Evolutionary conservation across 2,888 invertebrate genomes (phyloP).

Genomic region (Cataglyphis altisquamis): DNA sequence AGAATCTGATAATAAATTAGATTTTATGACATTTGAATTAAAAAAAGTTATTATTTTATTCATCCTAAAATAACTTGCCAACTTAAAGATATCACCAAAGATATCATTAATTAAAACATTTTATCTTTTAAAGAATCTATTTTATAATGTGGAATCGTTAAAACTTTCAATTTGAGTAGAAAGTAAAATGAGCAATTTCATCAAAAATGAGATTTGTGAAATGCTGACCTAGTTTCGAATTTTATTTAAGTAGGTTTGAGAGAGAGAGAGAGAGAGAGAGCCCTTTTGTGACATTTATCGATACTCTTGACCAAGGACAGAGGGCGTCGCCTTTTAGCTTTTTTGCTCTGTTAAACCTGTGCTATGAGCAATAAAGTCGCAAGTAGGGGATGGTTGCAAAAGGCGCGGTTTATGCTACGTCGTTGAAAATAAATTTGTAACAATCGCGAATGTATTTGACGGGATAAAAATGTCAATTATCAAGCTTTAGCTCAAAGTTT

Average conservation of each 20-base stretch:
- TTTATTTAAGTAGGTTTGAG: constrained; percentile 70
- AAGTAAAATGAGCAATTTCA: constrained; percentile 62
- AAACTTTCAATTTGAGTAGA: constrained; percentile 52
- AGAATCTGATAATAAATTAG: not conserved
- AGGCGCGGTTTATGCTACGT: constrained; percentile 52
- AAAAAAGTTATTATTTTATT: not conserved
- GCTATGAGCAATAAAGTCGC: constrained; percentile 59
- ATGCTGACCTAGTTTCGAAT: constrained; percentile 71
- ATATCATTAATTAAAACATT: not conserved
- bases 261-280: constrained; percentile 52
- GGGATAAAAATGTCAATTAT: not conserved
- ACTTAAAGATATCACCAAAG: not conserved
- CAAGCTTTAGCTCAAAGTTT: not conserved
- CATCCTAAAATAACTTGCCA: not conserved
- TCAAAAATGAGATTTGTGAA: constrained; percentile 49
- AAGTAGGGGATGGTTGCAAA: constrained; percentile 47
- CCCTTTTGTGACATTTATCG: constrained; percentile 69
- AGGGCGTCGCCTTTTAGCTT: constrained; percentile 70
- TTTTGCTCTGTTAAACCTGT: constrained; percentile 59
- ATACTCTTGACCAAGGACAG: constrained; percentile 65
- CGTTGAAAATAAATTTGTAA: constrained; percentile 46
- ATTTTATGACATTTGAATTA: not conserved
- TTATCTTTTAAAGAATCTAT: not conserved
- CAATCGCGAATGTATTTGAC: not conserved
- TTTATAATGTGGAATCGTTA: not conserved